phyloP scores from a whole-genome alignment of 2,888 invertebrate species.

The Herminia tarsipennalis region DNA sequence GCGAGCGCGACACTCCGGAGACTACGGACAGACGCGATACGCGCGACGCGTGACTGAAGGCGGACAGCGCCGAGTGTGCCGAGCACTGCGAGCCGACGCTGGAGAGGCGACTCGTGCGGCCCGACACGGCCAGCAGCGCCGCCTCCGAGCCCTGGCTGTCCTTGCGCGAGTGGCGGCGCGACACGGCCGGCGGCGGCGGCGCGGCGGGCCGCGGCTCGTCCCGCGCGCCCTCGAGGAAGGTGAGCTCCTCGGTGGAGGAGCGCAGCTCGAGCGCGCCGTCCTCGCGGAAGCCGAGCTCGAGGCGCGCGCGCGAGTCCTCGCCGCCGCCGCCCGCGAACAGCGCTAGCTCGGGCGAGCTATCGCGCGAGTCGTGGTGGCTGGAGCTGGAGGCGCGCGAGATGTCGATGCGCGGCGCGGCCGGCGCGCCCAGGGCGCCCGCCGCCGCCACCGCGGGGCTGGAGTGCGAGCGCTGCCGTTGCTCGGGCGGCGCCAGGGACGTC shows the following conservation, averaged over 20 bases:
- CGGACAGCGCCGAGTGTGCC: slow-evolving; percentile 79
- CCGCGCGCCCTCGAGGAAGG: slow-evolving; percentile 88
- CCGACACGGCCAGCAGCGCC: slow-evolving; percentile 90
- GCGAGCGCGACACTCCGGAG: slow-evolving; percentile 88
- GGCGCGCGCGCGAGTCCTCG: slow-evolving; percentile 56
- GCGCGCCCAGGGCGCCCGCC: slow-evolving; percentile 79
- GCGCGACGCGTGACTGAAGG: slow-evolving; percentile 53
- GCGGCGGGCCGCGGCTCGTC: slow-evolving; percentile 46
- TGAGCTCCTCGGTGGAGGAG: slow-evolving; percentile 95
- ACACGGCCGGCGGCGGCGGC: slow-evolving; percentile 58
- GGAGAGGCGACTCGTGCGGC: slow-evolving; percentile 89
- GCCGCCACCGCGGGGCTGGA: slow-evolving; percentile 65
- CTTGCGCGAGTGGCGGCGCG: slow-evolving; percentile 86
- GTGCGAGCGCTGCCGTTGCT: slow-evolving; percentile 73
- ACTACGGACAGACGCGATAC: slow-evolving; percentile 77
- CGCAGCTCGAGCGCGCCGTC: slow-evolving; percentile 94
- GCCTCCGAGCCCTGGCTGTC: slow-evolving; percentile 92
- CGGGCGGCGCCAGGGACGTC: slow-evolving; percentile 57
- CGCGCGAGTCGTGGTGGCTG: slow-evolving; percentile 94
- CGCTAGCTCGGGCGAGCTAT: slow-evolving; percentile 94
- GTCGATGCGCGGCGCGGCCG: slow-evolving; percentile 94
- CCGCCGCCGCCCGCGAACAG: slow-evolving; percentile 86
- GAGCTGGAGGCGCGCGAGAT: slow-evolving; percentile 95
- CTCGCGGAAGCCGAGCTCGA: slow-evolving; percentile 87
- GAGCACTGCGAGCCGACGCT: slow-evolving; percentile 94